These are phyloP conservation scores for Danio rerio DNA, from an alignment of 2,113 vertebrate genomes.

Conservation along the genomic window GRCz12tu NC_133184.1:44660001-44660500, in stretches of 20 bases:
- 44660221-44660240: constrained; percentile 96
- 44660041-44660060: constrained; percentile 94
- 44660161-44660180: constrained; percentile 85
- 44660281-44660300: constrained; percentile 87
- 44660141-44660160: constrained; percentile 90
- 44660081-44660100: constrained; percentile 86
- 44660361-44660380: constrained; percentile 94
- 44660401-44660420: constrained; percentile 96
- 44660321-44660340: constrained; percentile 89
- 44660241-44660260: constrained; percentile 91
- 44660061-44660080: constrained; percentile 92
- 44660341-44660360: constrained; percentile 92
- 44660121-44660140: constrained; percentile 90
- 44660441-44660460: constrained; percentile 90
- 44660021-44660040: constrained; percentile 86
- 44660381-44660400: constrained; percentile 94
- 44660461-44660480: constrained; percentile 94
- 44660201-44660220: constrained; percentile 87
- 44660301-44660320: constrained; percentile 90
- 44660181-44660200: constrained; percentile 92
- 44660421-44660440: constrained; percentile 89
- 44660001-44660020: constrained; percentile 82
- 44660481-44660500: constrained; percentile 87
- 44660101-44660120: constrained; percentile 92
- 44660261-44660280: constrained; percentile 92